These are phyloP conservation scores for Antechinus flavipes DNA, from an alignment of 2,113 vertebrate species.

Conservation along the genomic window DNA sequence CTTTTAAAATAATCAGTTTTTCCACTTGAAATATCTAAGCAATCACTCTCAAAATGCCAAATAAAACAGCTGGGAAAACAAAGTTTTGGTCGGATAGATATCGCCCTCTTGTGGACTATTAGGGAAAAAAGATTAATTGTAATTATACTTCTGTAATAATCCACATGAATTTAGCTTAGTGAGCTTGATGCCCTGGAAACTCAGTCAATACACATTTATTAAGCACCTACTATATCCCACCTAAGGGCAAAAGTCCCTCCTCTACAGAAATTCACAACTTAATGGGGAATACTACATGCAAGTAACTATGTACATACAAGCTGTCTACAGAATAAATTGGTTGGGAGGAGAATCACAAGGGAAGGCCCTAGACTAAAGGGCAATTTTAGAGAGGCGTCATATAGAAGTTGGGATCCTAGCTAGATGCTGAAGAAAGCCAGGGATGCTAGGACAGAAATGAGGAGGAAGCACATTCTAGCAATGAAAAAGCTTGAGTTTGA, in stretches of 20 bases:
- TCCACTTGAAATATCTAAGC: not conserved
- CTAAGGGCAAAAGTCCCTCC: not conserved
- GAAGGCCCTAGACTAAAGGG: not conserved
- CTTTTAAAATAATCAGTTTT: not conserved
- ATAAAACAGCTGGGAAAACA: accelerated
- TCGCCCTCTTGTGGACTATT: conserved; percentile 78
- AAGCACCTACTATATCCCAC: not conserved
- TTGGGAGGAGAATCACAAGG: not conserved
- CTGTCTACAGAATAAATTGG: not conserved
- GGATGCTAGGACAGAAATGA: not conserved
- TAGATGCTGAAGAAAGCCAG: not conserved
- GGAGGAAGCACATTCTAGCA: not conserved
- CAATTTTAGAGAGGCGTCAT: not conserved
- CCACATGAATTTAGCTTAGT: not conserved
- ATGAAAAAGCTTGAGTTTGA: not conserved
- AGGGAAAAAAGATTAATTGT: not conserved
- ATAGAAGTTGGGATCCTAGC: not conserved
- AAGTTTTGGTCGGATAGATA: conserved; percentile 61
- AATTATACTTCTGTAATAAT: not conserved
- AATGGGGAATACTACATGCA: not conserved
- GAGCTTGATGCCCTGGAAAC: not conserved
- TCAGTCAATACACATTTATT: not conserved
- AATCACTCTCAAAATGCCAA: not conserved
- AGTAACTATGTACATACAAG: not conserved
- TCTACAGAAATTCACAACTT: not conserved